phyloP scores from a whole-genome alignment of 64 coral and sea anemone genomes.

The Porites australiensis region DNA sequence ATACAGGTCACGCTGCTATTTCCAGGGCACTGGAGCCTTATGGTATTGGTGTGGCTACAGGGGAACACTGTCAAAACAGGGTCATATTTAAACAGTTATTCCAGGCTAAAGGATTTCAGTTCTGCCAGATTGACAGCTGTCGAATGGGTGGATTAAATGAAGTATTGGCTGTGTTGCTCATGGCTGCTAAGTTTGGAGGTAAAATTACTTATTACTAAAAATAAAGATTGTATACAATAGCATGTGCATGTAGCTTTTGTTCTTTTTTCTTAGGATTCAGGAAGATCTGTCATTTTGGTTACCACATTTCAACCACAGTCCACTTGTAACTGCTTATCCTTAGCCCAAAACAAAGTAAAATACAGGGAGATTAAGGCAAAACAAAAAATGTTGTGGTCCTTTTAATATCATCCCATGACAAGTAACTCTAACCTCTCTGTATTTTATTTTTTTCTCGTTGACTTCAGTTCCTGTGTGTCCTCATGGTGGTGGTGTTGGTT shows the following conservation, averaged over 20 bases:
- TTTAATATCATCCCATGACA: no score
- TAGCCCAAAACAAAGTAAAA: no score
- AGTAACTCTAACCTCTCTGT: background rate
- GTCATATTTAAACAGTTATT: conserved; percentile 99
- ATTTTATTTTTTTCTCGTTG: background rate
- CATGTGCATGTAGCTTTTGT: no score
- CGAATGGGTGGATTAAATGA: conserved; percentile 94
- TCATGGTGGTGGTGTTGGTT: conserved; percentile 95
- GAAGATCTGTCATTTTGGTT: no score
- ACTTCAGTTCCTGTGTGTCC: conserved; percentile 93
- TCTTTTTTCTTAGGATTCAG: no score
- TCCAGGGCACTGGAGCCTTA: conserved; percentile 78
- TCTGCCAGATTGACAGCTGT: conserved; percentile 98
- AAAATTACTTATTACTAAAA: background rate
- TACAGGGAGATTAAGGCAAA: no score
- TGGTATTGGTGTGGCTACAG: conserved; percentile 94
- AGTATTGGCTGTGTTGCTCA: conserved; percentile 80
- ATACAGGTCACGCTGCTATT: conserved; percentile 87
- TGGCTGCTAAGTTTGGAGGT: conserved; percentile 99
- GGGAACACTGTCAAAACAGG: conserved; percentile 95
- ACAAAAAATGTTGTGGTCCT: no score
- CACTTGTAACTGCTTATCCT: no score
- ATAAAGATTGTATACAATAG: no score
- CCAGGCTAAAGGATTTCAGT: conserved; percentile 87
- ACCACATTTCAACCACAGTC: no score